phyloP scores from a whole-genome alignment of 2,113 vertebrate species.

The Chauna torquata region DNA sequence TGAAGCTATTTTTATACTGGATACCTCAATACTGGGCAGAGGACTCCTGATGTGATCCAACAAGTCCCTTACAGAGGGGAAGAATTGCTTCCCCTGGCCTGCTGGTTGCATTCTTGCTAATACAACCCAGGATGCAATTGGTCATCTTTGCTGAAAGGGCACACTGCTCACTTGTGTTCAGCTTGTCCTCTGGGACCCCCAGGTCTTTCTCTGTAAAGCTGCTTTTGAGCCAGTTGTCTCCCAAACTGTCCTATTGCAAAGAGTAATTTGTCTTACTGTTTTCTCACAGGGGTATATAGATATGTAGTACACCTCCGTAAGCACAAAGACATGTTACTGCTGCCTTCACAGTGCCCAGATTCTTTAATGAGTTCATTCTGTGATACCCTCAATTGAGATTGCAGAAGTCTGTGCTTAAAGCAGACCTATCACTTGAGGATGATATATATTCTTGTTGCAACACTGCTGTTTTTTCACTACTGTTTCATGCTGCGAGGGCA shows the following conservation, averaged over 20 bases:
- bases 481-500: not conserved
- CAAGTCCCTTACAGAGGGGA: not conserved
- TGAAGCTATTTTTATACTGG: not conserved
- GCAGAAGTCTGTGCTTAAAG: not conserved
- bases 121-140: not conserved
- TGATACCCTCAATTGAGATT: not conserved
- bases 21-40: not conserved
- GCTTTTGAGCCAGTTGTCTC: not conserved
- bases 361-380: not conserved
- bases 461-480: not conserved
- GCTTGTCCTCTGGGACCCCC: accelerated
- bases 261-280: not conserved
- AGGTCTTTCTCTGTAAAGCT: not conserved
- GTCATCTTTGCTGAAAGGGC: not conserved
- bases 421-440: not conserved
- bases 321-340: not conserved
- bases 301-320: not conserved
- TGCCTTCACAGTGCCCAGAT: not conserved
- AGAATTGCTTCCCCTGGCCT: not conserved
- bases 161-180: not conserved
- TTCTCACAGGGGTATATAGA: not conserved
- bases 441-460: not conserved
- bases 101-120: not conserved
- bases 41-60: not conserved
- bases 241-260: not conserved